phyloP scores from a whole-genome alignment of 1,140 invertebrate species.

The Cardiocondyla obscurior region DNA sequence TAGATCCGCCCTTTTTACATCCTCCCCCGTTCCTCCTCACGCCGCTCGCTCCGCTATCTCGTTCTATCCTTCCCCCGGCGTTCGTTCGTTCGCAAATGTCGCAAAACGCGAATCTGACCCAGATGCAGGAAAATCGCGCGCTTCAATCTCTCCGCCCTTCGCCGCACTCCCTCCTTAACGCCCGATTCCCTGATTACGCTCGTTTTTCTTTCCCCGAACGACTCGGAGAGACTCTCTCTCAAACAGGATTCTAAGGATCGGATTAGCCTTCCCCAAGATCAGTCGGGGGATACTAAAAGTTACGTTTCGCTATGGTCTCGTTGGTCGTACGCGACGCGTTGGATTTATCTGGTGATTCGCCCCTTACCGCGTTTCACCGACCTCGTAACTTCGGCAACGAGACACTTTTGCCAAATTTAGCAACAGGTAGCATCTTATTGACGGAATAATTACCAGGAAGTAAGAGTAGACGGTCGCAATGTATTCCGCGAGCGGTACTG shows the following conservation, averaged over 20 bases:
- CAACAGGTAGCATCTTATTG: slow-evolving; percentile 55
- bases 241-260: slow-evolving; percentile 48
- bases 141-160: neutral
- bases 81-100: slow-evolving; percentile 16
- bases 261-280: slow-evolving; percentile 36
- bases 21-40: neutral
- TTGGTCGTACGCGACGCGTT: slow-evolving; percentile 12
- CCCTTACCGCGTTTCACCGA: slow-evolving; percentile 6
- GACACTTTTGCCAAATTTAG: slow-evolving; percentile 56
- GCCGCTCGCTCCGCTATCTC: neutral
- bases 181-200: slow-evolving; percentile 53
- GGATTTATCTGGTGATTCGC: slow-evolving; percentile 39
- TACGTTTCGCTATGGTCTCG: slow-evolving; percentile 26
- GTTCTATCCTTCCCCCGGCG: neutral
- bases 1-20: slow-evolving; percentile 57
- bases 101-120: slow-evolving; percentile 35
- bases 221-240: slow-evolving; percentile 35
- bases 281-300: slow-evolving; percentile 25
- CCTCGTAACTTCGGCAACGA: slow-evolving; percentile 25
- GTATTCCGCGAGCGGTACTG: neutral
- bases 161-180: slow-evolving; percentile 29
- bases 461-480: neutral
- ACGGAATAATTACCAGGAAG: slow-evolving; percentile 24
- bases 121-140: slow-evolving; percentile 34
- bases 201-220: slow-evolving; percentile 49